Conservation (phyloP, 1,140 invertebrate species). For the Papilio machaon region DNA sequence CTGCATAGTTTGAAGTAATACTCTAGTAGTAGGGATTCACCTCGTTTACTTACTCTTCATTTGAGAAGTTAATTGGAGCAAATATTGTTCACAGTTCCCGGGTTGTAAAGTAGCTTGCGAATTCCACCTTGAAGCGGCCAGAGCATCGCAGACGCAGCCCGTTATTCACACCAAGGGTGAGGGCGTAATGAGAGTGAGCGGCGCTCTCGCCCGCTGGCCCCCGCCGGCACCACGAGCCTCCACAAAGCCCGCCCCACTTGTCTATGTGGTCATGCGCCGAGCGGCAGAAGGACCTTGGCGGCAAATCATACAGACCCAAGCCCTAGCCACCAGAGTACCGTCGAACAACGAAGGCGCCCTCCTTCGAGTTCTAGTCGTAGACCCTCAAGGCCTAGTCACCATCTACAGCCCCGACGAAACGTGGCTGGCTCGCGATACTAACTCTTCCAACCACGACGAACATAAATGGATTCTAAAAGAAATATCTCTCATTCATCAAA, state of each 20-base stretch:
- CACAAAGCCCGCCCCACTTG: slow-evolving; percentile 82
- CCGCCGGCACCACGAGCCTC: slow-evolving; percentile 80
- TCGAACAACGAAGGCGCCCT: slow-evolving; percentile 83
- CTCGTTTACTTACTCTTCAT: too few relatives aligned
- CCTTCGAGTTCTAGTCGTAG: slow-evolving; percentile 85
- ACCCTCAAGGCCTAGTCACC: slow-evolving; percentile 85
- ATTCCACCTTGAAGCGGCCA: slow-evolving; percentile 84
- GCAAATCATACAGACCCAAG: slow-evolving; percentile 85
- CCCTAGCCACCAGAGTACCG: slow-evolving; percentile 83
- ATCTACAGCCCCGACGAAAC: slow-evolving; percentile 86
- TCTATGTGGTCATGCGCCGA: slow-evolving; percentile 87
- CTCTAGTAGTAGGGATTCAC: too few relatives aligned
- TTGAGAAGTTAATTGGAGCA: background rate
- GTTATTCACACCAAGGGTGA: slow-evolving; percentile 86
- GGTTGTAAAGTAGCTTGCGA: slow-evolving; percentile 87
- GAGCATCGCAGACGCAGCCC: slow-evolving; percentile 83
- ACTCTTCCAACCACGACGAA: slow-evolving; percentile 79
- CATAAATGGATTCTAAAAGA: slow-evolving; percentile 84
- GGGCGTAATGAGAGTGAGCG: slow-evolving; percentile 83
- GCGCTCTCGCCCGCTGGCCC: slow-evolving; percentile 84
- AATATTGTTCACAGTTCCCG: slow-evolving; percentile 84
- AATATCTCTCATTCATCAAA: slow-evolving; percentile 87
- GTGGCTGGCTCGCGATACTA: slow-evolving; percentile 83
- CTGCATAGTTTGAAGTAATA: background rate
- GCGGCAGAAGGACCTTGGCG: slow-evolving; percentile 84